Base-by-base conservation (phyloP, 1,140 invertebrate genomes). In the Drosophila ironensis region DNA sequence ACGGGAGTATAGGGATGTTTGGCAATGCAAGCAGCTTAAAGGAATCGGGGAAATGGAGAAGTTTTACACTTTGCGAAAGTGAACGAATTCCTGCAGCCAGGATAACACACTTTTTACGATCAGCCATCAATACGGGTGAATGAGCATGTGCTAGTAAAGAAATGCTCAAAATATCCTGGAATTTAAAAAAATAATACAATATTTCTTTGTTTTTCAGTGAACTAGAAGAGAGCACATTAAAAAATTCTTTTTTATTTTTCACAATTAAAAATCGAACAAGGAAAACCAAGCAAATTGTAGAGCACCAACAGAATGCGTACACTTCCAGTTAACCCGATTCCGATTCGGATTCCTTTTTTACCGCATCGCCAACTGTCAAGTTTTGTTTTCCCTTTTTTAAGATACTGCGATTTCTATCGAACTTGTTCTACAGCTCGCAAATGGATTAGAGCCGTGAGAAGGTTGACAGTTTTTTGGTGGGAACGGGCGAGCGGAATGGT, bases 381-480 rank as follows among this genome's bases (percentile, higher is more conserved):
- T 24, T 46, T 45, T 7, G 11, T n/a, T 16, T 52, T 68, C 11
- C 28, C 27, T 74, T 53, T 53, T 53, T 33, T 17, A 51, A 30
- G 28, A 30, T 30, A 52, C 37, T 53, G 40, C 70, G 72, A 77
- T 82, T 81, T 76, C 56, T 70, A 77, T 47, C 28, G 9, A 42
- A 54, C 54, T 51, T 57, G 53, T 30, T 48, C 16, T 16, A 24
- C 37, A 35, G 47, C 30, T 44, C 22, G 51, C 67, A 72, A 81
- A 82, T 82, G 72, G 72, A 80, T 76, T 68, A 67, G 52, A 72
- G 47, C 51, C 51, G 46, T 68, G 51, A 53, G 53, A 52, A 42
- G 51, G 35, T 38, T 81, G 76, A 81, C 77, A 76, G 54, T 44
- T 42, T 67, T 67, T 22, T 48, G 11, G n/a, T 8, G 9, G 22